Evolutionary conservation across 2,888 invertebrate species (phyloP), one percentile per base, ranked within the genome.

Genomic region (Luperina nickerlii): DNA sequence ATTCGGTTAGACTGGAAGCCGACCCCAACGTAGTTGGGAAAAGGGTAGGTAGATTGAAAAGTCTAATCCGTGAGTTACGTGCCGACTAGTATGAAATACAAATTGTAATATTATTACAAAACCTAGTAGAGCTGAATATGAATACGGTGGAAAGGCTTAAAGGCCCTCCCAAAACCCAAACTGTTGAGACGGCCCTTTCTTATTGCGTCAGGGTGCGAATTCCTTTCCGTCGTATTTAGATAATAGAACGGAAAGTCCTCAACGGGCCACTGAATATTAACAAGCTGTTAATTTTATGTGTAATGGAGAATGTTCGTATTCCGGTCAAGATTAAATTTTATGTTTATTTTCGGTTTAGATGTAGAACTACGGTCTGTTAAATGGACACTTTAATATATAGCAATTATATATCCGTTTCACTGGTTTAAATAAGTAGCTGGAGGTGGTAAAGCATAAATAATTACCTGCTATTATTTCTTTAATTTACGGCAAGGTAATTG

Each of bases 221-320:
- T 73, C 51, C 74, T 45, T 80, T 66, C 78, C 70, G 69, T 77
- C 48, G 67, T 80, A 74, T 80, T 85, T 77, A 80, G 78, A 87
- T 87, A 85, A 85, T 79, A 79, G 77, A 84, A 74, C 78, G 79
- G 79, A 82, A 86, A 86, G 27, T 75, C 79, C 67, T 75, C 67
- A 27, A 32, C 77, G 73, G 60, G 27, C 81, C 71, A 62, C 76
- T 79, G 81, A 84, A 86, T 87, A 86, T 86, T 82, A 87, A 88
- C 74, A 81, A 81, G 62, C 76, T 84, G 86, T 87, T 87, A 84
- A 84, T 82, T 88, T 84, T 78, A 79, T 79, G 70, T 84, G 77
- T 84, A 82, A 86, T 82, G 67, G 78, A 78, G 48, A 81, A 88
- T 88, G 82, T 88, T 88, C 70, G 79, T 73, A 78, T 86, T 88